A percentile compares a stretch with the other conserved stretches of the same genome.
These are phyloP conservation scores for Sebastes schlegelii DNA, from an alignment of 2,113 vertebrate genomes.

Conservation along the genomic window DNA sequence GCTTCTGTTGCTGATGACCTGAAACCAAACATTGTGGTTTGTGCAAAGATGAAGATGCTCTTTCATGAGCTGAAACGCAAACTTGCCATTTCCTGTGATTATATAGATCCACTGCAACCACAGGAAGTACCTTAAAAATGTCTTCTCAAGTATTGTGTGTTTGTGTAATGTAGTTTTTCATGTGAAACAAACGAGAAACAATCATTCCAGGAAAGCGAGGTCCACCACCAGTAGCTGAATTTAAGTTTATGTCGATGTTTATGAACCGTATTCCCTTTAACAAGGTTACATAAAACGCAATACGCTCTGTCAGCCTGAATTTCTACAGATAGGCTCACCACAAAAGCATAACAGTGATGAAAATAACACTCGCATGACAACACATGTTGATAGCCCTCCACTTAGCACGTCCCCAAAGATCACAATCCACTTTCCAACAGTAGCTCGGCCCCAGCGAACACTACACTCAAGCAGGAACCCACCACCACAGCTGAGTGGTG, in stretches of 20 bases:
- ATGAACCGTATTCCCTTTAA: background rate
- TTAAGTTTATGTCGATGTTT: background rate
- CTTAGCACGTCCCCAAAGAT: constrained; percentile 35
- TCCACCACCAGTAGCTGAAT: background rate
- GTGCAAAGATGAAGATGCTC: background rate
- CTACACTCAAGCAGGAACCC: background rate
- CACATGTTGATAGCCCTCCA: constrained; percentile 2
- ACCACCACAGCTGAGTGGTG: background rate
- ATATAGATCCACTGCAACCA: background rate
- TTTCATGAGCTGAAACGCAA: background rate
- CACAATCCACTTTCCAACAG: constrained; percentile 28
- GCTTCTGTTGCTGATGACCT: background rate
- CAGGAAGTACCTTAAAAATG: background rate
- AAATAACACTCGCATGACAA: constrained; percentile 4
- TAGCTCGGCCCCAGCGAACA: background rate
- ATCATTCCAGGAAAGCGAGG: too few relatives aligned
- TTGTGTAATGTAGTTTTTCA: background rate
- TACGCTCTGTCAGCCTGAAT: background rate
- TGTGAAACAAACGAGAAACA: background rate
- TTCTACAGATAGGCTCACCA: background rate
- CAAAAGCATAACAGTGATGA: background rate
- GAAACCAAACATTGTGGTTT: background rate
- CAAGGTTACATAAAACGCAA: background rate
- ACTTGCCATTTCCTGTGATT: background rate
- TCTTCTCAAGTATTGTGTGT: background rate